Evolutionary conservation across 35 echinoderm and acorn worm species (phyloP).

Genomic region (Amphiura filiformis): DNA sequence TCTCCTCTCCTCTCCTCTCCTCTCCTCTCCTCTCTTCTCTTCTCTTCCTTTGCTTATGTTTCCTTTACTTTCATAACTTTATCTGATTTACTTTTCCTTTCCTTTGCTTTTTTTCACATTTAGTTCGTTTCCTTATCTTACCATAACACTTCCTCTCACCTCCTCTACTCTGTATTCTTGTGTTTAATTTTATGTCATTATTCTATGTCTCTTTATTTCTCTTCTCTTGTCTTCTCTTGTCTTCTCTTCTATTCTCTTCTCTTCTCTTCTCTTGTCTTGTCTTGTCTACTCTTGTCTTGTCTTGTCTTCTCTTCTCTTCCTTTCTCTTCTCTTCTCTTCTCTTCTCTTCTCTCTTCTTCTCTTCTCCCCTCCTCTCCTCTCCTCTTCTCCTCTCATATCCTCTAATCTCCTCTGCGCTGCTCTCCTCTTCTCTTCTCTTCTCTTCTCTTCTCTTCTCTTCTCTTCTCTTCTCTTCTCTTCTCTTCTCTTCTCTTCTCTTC

Average conservation of each 20-base stretch:
- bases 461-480: no score
- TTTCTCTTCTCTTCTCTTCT: conserved; percentile 5
- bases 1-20: background rate
- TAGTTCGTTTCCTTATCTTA: background rate
- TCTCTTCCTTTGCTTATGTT: background rate
- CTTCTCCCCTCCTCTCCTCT: background rate
- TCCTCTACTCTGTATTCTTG: no score
- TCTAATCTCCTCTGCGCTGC: background rate
- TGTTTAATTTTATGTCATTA: background rate
- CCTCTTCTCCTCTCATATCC: background rate
- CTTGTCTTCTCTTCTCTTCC: background rate
- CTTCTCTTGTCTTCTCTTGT: no score
- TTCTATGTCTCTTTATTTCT: background rate
- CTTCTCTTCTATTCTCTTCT: no score
- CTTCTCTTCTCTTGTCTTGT: background rate
- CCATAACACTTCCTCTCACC: background rate
- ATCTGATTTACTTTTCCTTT: background rate
- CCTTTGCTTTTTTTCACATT: background rate
- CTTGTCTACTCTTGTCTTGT: background rate
- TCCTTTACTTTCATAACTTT: no score
- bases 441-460: no score
- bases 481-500: no score
- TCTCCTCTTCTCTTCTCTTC: no score
- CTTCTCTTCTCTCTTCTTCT: background rate
- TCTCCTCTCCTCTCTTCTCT: background rate